Percentiles rank a stretch among this genome's conserved stretches.
Evolutionary conservation across 2,797 vertebrate genomes (phyloP).

Genomic region (Lepus oiostolus): DNA sequence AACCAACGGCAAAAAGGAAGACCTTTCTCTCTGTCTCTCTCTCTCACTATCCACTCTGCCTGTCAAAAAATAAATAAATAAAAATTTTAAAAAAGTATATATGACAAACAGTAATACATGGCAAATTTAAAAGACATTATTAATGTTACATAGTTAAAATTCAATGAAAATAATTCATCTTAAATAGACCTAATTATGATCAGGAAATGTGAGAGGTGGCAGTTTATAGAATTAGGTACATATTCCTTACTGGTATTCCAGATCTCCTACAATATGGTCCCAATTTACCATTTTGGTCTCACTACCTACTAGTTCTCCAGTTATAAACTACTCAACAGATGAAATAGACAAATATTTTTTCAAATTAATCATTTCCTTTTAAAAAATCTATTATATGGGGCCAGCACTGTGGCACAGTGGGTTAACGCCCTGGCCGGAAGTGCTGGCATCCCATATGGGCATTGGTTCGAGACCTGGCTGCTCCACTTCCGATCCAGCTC

Average conservation of each 20-base stretch:
- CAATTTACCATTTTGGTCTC: neutral
- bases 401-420: no score
- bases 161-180: constrained; percentile 43
- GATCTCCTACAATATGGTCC: neutral
- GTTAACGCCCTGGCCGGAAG: no score
- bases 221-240: neutral
- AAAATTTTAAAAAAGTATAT: neutral
- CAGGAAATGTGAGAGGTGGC: neutral
- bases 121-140: constrained; percentile 11
- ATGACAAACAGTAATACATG: constrained; percentile 38
- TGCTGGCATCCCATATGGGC: no score
- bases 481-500: no score
- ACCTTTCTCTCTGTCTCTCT: no score
- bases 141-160: constrained; percentile 8
- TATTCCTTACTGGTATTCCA: neutral
- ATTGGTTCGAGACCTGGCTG: no score
- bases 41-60: no score
- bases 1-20: no score
- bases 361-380: neutral
- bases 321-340: neutral
- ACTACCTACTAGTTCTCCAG: neutral
- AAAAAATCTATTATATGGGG: neutral
- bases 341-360: constrained; percentile 33
- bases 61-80: no score
- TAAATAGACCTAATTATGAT: neutral